These are phyloP conservation scores for Erythrolamprus reginae DNA, from an alignment of 2,113 vertebrate species.

Conservation along the genomic window DNA sequence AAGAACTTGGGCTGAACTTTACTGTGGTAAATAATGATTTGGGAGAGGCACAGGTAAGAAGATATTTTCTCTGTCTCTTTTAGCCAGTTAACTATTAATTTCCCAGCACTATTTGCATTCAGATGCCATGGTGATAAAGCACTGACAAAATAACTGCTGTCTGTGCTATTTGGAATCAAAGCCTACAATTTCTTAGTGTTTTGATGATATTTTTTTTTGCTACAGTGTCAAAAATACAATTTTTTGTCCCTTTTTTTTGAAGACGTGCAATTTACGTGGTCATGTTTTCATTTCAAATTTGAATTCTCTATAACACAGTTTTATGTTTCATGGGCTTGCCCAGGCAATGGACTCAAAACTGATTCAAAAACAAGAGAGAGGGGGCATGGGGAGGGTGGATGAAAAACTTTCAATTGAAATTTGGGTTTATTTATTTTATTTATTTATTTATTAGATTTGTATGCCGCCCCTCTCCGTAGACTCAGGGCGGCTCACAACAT, in stretches of 20 bases:
- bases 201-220: conserved; percentile 18
- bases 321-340: neutral
- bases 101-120: conserved; percentile 40
- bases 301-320: neutral
- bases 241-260: too few species aligned
- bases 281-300: neutral
- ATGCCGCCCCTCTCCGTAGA: too few species aligned
- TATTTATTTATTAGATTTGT: too few species aligned
- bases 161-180: conserved; percentile 35
- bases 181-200: conserved; percentile 54
- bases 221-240: neutral
- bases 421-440: too few species aligned
- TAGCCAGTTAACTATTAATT: conserved; percentile 61
- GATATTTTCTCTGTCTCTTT: neutral
- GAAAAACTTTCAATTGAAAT: neutral
- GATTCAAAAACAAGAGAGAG: neutral
- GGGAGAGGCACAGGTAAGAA: conserved; percentile 89
- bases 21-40: conserved; percentile 97
- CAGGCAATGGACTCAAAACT: neutral
- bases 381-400: neutral
- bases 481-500: too few species aligned
- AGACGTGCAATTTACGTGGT: neutral
- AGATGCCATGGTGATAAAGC: conserved; percentile 61
- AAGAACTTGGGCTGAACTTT: conserved; percentile 97
- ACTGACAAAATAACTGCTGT: conserved; percentile 39